Evolutionary conservation across 2,797 vertebrate genomes (phyloP).

Genomic region (Clarias platycephalus): DNA sequence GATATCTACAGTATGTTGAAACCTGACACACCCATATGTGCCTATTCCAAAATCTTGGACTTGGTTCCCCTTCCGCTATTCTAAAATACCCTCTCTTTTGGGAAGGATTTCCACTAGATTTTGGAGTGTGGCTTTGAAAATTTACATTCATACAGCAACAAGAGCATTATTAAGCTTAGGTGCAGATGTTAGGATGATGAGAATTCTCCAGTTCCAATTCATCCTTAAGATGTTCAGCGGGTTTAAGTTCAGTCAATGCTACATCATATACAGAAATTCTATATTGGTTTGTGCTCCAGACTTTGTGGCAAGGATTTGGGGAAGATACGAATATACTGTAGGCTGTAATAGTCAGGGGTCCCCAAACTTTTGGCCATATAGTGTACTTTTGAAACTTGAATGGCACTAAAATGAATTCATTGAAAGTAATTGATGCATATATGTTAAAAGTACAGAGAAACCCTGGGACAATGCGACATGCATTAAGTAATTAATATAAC

Average conservation of each 20-base stretch:
- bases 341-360: background rate
- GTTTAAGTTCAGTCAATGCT: background rate
- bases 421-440: background rate
- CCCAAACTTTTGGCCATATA: background rate
- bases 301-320: no score
- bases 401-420: background rate
- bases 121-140: background rate
- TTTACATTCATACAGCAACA: background rate
- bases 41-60: background rate
- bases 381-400: background rate
- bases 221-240: background rate
- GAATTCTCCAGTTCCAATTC: background rate
- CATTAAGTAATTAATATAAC: background rate
- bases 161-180: background rate
- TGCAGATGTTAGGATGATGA: background rate
- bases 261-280: no score
- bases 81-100: background rate
- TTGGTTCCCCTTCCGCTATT: background rate
- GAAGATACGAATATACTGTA: no score
- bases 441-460: background rate
- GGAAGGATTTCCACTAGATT: background rate
- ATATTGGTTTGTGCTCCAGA: no score
- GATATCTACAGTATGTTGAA: background rate
- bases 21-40: background rate
- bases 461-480: background rate